Evolutionary conservation across 2,797 vertebrate species (phyloP).

Genomic region (Sparidentex hasta): DNA sequence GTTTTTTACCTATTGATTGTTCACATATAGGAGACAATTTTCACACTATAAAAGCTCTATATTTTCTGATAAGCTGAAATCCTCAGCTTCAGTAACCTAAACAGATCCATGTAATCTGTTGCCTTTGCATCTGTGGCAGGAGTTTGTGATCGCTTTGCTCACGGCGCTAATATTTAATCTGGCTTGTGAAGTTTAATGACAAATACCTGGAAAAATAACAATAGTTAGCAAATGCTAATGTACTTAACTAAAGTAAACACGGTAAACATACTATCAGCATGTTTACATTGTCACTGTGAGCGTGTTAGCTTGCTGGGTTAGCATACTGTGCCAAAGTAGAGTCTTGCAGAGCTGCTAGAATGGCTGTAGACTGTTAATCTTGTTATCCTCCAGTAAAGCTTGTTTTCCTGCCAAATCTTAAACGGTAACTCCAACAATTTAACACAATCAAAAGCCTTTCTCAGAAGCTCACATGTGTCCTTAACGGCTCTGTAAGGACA

Average conservation of each 20-base stretch:
- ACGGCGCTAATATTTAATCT: neutral
- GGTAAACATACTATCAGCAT: neutral
- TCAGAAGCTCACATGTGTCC: too few species aligned
- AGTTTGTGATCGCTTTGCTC: neutral
- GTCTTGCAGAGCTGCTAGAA: neutral
- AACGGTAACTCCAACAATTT: too few species aligned
- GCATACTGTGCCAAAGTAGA: neutral
- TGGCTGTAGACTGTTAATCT: too few species aligned
- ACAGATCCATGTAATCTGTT: neutral
- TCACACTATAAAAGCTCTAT: neutral
- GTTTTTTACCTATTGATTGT: constrained; percentile 16
- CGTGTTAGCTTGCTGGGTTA: neutral
- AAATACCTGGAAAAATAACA: too few species aligned
- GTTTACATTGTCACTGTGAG: neutral
- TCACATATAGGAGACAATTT: constrained; percentile 12
- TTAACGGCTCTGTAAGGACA: too few species aligned
- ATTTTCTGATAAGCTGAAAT: neutral
- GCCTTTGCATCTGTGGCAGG: neutral
- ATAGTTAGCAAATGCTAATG: neutral
- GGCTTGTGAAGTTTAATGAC: neutral
- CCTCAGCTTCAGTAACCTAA: neutral
- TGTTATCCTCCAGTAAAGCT: neutral
- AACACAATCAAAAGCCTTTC: too few species aligned
- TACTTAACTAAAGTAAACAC: neutral
- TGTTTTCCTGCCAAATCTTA: too few species aligned